A percentile compares a stretch with the other conserved stretches of the same genome.
These are phyloP conservation scores for Varanus komodoensis DNA, from an alignment of 2,113 vertebrate genomes.

Conservation along the genomic window DNA sequence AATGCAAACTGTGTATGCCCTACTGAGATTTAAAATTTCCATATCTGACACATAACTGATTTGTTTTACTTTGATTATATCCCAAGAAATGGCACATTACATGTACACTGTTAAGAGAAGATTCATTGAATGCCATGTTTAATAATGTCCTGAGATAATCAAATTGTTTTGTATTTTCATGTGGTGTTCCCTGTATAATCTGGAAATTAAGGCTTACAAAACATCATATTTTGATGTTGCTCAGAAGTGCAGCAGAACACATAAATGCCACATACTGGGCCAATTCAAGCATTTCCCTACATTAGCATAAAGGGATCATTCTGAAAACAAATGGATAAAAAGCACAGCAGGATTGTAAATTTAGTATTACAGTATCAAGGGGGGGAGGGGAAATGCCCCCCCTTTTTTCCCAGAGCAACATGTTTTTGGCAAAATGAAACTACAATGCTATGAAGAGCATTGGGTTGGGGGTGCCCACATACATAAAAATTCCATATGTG, in stretches of 20 bases:
- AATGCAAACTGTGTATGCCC: conserved; percentile 37
- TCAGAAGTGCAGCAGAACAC: conserved; percentile 38
- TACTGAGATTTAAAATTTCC: conserved; percentile 68
- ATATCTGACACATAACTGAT: conserved; percentile 59
- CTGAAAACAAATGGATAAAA: conserved; percentile 48
- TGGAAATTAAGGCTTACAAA: conserved; percentile 56
- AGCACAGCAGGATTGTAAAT: conserved; percentile 52
- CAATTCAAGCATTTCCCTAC: conserved; percentile 55
- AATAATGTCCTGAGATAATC: conserved; percentile 60
- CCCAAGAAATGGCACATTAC: conserved; percentile 24
- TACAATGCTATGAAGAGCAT: not conserved
- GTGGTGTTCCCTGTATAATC: conserved; percentile 44
- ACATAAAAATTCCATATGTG: not conserved
- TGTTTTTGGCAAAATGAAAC: conserved; percentile 21
- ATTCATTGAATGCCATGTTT: conserved; percentile 57
- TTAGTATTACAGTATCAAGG: conserved; percentile 29
- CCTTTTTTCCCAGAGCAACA: not conserved
- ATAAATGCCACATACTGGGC: conserved; percentile 59
- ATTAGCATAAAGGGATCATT: conserved; percentile 64
- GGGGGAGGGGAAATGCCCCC: not conserved
- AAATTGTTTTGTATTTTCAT: conserved; percentile 61
- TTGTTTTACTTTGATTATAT: conserved; percentile 67
- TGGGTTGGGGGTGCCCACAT: not conserved
- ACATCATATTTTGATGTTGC: conserved; percentile 30
- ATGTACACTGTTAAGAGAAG: conserved; percentile 57